Percentiles rank a stretch among this genome's conserved stretches.
These are phyloP conservation scores for Parapristionchus giblindavisi DNA, from an alignment of 2,888 invertebrate genomes.

Conservation along the genomic window DNA sequence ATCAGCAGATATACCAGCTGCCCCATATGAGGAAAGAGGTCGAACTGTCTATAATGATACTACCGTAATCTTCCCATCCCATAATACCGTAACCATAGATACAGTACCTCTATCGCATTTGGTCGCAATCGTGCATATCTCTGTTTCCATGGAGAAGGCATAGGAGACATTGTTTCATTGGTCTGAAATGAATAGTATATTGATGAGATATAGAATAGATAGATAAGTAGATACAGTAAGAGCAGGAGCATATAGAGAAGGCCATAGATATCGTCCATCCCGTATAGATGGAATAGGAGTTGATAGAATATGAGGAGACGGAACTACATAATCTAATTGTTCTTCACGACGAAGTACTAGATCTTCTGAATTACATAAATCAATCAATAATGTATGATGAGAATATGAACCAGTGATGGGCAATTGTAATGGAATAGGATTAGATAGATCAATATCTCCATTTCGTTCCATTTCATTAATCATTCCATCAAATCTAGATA, in stretches of 20 bases:
- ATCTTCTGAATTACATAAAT: conserved; percentile 66
- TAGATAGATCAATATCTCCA: conserved; percentile 5
- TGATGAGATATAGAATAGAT: not conserved
- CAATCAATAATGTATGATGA: not conserved
- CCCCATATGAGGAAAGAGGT: conserved; percentile 48
- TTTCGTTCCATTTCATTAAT: conserved; percentile 16
- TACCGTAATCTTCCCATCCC: not conserved
- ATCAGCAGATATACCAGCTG: conserved; percentile 59
- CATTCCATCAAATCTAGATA: conserved; percentile 18
- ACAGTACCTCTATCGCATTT: conserved; percentile 40
- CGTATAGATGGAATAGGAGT: conserved; percentile 41
- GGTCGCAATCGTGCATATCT: conserved; percentile 53
- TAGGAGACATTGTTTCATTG: conserved; percentile 47
- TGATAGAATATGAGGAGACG: conserved; percentile 79
- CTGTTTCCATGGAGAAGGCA: conserved; percentile 65
- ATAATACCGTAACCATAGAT: not conserved
- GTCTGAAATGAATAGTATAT: not conserved
- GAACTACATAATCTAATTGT: conserved; percentile 79
- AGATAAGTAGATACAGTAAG: conserved; percentile 26
- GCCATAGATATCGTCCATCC: conserved; percentile 12
- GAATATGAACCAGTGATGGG: not conserved
- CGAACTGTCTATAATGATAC: conserved; percentile 14
- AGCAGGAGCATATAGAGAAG: conserved; percentile 1
- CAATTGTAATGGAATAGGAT: not conserved
- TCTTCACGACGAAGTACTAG: conserved; percentile 74